These are phyloP conservation scores for Leptopilina boulardi DNA, from an alignment of 1,140 invertebrate genomes.

Conservation along the genomic window DNA sequence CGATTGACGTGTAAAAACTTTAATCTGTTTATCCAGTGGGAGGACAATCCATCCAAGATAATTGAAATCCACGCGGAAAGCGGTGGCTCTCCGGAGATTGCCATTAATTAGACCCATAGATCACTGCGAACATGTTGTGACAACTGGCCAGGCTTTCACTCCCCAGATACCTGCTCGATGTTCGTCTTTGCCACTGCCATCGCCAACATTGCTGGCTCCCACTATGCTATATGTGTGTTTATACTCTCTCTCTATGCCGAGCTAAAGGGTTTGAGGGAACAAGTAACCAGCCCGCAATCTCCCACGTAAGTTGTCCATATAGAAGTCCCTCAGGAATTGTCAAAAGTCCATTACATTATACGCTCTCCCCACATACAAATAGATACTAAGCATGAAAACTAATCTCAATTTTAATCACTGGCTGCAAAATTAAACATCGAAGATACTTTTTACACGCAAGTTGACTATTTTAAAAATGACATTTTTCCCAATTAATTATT, in stretches of 20 bases:
- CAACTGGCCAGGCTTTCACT: slow-evolving; percentile 58
- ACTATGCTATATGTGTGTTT: slow-evolving; percentile 11
- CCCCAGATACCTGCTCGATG: slow-evolving; percentile 48
- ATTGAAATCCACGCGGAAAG: slow-evolving; percentile 68
- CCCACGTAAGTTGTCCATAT: slow-evolving; percentile 52
- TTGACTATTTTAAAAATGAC: too few species aligned
- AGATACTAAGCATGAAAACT: not conserved
- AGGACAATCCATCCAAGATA: slow-evolving; percentile 56
- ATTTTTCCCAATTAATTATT: too few species aligned
- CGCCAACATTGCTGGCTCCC: not conserved
- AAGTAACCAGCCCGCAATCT: slow-evolving; percentile 49
- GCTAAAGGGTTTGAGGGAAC: not conserved
- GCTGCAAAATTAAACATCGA: too few species aligned
- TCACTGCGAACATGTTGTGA: slow-evolving; percentile 61
- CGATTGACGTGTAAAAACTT: slow-evolving; percentile 52
- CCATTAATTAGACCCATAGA: slow-evolving; percentile 70
- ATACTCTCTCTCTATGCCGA: not conserved
- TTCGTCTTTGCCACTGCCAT: slow-evolving; percentile 48
- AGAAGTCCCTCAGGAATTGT: slow-evolving; percentile 50
- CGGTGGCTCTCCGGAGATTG: slow-evolving; percentile 60
- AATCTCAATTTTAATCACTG: not conserved
- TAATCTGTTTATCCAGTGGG: slow-evolving; percentile 51
- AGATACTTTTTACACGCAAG: too few species aligned
- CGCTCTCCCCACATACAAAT: not conserved
- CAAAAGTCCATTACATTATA: slow-evolving; percentile 42